phyloP scores from a whole-genome alignment of 2,113 vertebrate genomes.

The Bostrychus sinensis region DNA sequence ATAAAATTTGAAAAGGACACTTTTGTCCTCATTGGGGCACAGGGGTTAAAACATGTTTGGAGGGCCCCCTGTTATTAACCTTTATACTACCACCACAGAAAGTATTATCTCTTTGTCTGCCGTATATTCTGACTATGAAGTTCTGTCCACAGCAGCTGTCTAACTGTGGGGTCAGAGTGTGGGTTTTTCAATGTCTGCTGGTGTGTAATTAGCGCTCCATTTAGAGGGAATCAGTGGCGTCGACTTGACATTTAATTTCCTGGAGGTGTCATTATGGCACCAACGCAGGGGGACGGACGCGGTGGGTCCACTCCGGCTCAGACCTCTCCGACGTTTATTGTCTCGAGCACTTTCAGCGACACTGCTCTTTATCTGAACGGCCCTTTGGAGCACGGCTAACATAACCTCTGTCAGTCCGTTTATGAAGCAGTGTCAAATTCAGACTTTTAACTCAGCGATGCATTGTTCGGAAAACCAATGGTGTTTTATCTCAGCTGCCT shows the following conservation, averaged over 20 bases:
- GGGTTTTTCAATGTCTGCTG: slow-evolving; percentile 37
- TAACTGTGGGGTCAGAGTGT: background rate
- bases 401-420: background rate
- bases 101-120: too few species aligned
- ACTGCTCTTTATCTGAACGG: background rate
- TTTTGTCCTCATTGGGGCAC: too few species aligned
- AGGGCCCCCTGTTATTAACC: too few species aligned
- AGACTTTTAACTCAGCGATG: too few species aligned
- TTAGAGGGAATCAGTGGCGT: slow-evolving; percentile 59
- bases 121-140: too few species aligned
- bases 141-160: background rate
- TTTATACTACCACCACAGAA: too few species aligned
- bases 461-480: too few species aligned
- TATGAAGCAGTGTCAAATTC: background rate
- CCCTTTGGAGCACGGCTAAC: background rate
- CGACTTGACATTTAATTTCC: slow-evolving; percentile 69
- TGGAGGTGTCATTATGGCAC: slow-evolving; percentile 6
- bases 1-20: too few species aligned
- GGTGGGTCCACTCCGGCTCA: background rate
- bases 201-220: slow-evolving; percentile 62
- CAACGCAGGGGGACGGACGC: background rate
- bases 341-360: background rate
- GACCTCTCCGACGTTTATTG: background rate
- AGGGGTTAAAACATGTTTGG: too few species aligned
- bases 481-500: too few species aligned